Percentiles rank a stretch among this genome's conserved stretches.
These are phyloP conservation scores for Pangasius larnaudii DNA, from an alignment of 2,797 vertebrate genomes.

Conservation along the genomic window DNA sequence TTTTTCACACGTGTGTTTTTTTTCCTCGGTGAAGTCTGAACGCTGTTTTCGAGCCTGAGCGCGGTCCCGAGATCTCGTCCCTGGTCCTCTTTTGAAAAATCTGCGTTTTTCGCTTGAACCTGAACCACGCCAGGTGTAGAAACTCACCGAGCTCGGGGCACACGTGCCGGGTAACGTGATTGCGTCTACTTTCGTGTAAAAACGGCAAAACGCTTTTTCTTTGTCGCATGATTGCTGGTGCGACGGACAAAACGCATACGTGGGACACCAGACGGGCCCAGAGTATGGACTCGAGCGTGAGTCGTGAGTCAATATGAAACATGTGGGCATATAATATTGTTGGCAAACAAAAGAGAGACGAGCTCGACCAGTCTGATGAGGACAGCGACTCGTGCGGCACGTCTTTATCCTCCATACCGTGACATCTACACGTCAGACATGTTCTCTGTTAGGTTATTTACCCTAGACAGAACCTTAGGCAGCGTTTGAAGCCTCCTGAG, in stretches of 20 bases:
- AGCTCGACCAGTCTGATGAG: constrained; percentile 22
- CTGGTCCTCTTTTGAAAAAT: background rate
- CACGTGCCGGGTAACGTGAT: background rate
- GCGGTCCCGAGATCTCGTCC: background rate
- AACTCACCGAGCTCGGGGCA: background rate
- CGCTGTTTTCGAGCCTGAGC: background rate
- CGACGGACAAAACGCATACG: background rate
- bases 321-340: constrained; percentile 32
- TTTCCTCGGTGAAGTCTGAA: background rate
- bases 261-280: background rate
- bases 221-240: background rate
- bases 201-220: too few relatives aligned
- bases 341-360: constrained; percentile 25
- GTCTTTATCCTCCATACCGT: background rate
- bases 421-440: background rate
- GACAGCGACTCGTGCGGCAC: background rate
- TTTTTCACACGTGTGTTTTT: background rate
- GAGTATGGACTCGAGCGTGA: background rate
- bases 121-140: background rate
- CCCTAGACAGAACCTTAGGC: background rate
- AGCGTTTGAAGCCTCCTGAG: background rate
- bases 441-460: background rate
- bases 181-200: background rate
- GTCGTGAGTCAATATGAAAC: background rate
- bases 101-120: background rate